A percentile compares a stretch with the other conserved stretches of the same genome.
These are phyloP conservation scores for Monoplex corrugatus DNA, from an alignment of 2,888 invertebrate genomes.

Conservation along the genomic window DNA sequence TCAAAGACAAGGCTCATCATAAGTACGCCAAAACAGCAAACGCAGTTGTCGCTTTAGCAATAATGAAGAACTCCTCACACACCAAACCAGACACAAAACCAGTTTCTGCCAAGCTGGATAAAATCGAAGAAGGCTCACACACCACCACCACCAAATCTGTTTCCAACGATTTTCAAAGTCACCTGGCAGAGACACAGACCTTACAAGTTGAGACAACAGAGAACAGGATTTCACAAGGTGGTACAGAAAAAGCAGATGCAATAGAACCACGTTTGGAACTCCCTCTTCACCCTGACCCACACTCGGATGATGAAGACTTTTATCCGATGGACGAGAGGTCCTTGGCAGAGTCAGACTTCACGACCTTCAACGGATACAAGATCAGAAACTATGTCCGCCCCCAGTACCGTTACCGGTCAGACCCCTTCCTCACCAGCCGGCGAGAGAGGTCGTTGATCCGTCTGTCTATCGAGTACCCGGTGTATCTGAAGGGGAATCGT, in stretches of 20 bases:
- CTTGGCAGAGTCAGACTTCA: neutral
- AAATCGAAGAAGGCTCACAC: neutral
- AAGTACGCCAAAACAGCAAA: neutral
- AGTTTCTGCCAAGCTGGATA: neutral
- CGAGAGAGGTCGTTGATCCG: conserved; percentile 43
- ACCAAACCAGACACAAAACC: neutral
- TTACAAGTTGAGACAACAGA: neutral
- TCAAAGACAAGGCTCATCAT: neutral
- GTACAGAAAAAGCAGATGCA: too few relatives aligned
- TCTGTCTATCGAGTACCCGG: conserved; percentile 47
- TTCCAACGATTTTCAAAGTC: neutral
- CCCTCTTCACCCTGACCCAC: neutral
- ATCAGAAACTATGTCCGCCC: conserved; percentile 53
- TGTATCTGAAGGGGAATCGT: conserved; percentile 42
- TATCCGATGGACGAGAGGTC: neutral
- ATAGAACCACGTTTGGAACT: neutral
- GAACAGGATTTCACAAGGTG: too few relatives aligned
- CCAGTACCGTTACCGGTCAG: conserved; percentile 49
- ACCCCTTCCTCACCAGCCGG: conserved; percentile 43
- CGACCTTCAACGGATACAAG: conserved; percentile 38
- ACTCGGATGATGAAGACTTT: neutral
- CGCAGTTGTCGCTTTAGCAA: neutral
- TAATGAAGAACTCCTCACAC: neutral
- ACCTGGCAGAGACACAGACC: neutral
- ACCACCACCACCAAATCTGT: neutral